Percentiles rank a stretch among this genome's conserved stretches.
These are phyloP conservation scores for Drosophila meridionalis DNA, from an alignment of 2,888 invertebrate genomes.

Conservation along the genomic window DNA sequence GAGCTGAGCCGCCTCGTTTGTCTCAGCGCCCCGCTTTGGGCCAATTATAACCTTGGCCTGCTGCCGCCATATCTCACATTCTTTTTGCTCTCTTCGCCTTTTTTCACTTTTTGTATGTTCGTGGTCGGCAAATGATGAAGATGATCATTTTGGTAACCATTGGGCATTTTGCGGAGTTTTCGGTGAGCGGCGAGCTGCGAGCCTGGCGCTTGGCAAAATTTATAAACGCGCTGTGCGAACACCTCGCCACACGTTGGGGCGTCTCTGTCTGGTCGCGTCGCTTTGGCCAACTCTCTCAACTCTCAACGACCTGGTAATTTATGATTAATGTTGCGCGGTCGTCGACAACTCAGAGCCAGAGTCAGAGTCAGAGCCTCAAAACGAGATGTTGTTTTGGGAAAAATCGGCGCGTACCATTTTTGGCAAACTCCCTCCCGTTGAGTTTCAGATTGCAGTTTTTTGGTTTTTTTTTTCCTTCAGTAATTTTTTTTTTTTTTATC, in stretches of 20 bases:
- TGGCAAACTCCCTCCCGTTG: conserved; percentile 78
- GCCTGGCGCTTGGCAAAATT: conserved; percentile 83
- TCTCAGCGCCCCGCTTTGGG: conserved; percentile 74
- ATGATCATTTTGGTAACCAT: conserved; percentile 69
- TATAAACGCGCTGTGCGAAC: conserved; percentile 81
- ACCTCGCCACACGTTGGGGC: conserved; percentile 80
- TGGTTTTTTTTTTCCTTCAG: background rate
- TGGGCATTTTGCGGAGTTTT: conserved; percentile 29
- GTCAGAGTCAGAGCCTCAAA: conserved; percentile 36
- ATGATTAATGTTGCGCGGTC: conserved; percentile 79
- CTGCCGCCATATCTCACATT: conserved; percentile 77
- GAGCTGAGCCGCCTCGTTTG: conserved; percentile 63
- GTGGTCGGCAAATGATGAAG: conserved; percentile 79
- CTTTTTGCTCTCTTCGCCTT: conserved; percentile 16
- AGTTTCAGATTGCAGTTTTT: conserved; percentile 67
- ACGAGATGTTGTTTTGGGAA: conserved; percentile 58
- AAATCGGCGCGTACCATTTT: conserved; percentile 74
- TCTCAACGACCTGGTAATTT: conserved; percentile 83
- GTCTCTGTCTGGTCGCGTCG: conserved; percentile 52
- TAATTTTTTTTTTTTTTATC: conserved; percentile 3
- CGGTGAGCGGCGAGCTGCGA: conserved; percentile 16
- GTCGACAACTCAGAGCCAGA: conserved; percentile 19
- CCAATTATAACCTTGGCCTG: conserved; percentile 82
- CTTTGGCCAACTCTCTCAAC: conserved; percentile 63
- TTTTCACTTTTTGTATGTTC: conserved; percentile 50